A percentile compares a stretch with the other conserved stretches of the same genome.
Conservation (phyloP, 2,113 vertebrate genomes). For the Tiliqua scincoides region DNA sequence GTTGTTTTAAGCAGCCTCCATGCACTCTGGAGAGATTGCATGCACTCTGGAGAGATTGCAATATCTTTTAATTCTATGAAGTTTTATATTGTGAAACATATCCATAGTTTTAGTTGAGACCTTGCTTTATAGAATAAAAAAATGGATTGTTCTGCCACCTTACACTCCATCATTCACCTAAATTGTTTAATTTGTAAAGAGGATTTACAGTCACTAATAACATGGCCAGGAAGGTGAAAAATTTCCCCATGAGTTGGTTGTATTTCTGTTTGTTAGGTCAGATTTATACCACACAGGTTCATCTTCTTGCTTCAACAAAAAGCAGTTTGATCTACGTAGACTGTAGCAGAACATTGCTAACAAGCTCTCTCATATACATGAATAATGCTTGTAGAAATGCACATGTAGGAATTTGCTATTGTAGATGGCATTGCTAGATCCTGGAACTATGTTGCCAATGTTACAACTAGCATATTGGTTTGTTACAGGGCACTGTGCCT, state of each 20-base stretch:
- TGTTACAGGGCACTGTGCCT: background rate
- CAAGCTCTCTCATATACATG: no score
- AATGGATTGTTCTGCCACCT: background rate
- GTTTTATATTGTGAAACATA: background rate
- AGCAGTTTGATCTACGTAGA: background rate
- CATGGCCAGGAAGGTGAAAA: background rate
- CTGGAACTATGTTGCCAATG: background rate
- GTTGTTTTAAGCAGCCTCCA: no score
- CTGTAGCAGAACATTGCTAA: background rate
- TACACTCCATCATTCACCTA: background rate
- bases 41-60: no score
- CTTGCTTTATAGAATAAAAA: no score
- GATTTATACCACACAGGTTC: background rate
- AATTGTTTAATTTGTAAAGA: background rate
- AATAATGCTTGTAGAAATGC: no score
- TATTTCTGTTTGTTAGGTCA: background rate
- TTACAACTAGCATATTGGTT: background rate
- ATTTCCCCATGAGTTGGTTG: background rate
- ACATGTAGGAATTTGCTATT: background rate
- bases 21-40: no score
- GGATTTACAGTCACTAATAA: background rate
- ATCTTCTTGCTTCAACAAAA: background rate
- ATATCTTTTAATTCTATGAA: background rate
- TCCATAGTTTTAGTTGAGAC: background rate
- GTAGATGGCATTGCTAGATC: background rate